phyloP scores from a whole-genome alignment of 1,140 invertebrate species.

The Drosophila ercepeae region DNA sequence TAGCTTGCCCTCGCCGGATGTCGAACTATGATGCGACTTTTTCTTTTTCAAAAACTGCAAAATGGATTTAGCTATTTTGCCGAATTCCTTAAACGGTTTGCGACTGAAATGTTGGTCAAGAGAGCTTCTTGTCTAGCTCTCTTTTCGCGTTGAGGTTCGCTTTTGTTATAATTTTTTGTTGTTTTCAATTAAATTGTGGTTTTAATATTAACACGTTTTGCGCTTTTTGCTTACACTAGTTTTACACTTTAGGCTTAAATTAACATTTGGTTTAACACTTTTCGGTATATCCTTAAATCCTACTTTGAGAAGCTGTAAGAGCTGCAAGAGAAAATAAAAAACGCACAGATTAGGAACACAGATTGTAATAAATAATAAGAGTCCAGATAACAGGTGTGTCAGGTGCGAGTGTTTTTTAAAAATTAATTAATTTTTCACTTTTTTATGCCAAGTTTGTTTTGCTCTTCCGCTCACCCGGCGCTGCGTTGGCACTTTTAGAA shows the following conservation, averaged over 20 bases:
- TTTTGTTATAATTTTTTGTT: constrained; percentile 3
- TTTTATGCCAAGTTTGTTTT: constrained; percentile 12
- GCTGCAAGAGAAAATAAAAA: constrained; percentile 20
- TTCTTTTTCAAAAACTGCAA: constrained; percentile 83
- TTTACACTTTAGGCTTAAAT: constrained; percentile 76
- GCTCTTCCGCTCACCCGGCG: constrained; percentile 8
- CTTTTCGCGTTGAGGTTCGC: constrained; percentile 11
- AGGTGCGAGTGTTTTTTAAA: constrained; percentile 2
- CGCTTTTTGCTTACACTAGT: constrained; percentile 60
- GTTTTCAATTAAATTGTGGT: constrained; percentile 37
- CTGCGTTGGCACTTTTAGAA: constrained; percentile 28
- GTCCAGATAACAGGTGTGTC: constrained; percentile 21
- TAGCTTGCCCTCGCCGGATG: constrained; percentile 66
- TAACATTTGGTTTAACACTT: constrained; percentile 80
- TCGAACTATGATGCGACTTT: constrained; percentile 80
- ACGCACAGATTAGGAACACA: constrained; percentile 31
- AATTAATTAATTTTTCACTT: constrained; percentile 23
- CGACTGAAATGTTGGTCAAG: constrained; percentile 42
- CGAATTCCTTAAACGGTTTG: constrained; percentile 63
- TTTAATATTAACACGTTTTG: constrained; percentile 37
- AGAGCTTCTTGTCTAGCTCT: constrained; percentile 32
- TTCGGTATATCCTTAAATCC: constrained; percentile 25
- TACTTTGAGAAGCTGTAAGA: constrained; percentile 66
- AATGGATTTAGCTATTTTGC: constrained; percentile 83
- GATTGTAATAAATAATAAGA: constrained; percentile 26